Evolutionary conservation across 1,140 invertebrate species (phyloP), one percentile per base, ranked within the genome.

Genomic region (Scaptomyza montana): DNA sequence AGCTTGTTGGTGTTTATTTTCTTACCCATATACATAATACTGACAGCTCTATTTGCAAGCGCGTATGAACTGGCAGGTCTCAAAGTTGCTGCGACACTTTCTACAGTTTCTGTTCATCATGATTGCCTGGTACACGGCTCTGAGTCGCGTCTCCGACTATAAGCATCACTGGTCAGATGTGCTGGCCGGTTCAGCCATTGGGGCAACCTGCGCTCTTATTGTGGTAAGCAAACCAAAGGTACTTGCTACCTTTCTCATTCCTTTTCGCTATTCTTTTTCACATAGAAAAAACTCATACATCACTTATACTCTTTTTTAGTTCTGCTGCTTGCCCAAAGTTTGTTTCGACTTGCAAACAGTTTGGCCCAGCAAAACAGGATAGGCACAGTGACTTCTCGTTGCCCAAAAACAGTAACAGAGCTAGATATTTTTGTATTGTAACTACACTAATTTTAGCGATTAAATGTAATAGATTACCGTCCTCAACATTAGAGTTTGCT

Each of bases 101-200:
- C 89, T 97, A 9, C 97, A 97, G 92, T 95, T 96, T 80, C 46
- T 95, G 1, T 94, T 95, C 33, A 92, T 98, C 41, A 93, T 95
- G 87, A 92, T 97, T 87, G 95, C 97, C 12, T 96, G 96, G 94
- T 96, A 94, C 86, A 97, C 96, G 2, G 96, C 96, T 2, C 94
- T 98, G 92, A 96, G 97, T 3, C 94, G 98, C 25, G 95, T 99
- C 19, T 97, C 97, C 1, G 96, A 99, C 93, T 98, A 99, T 92
- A 99, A 99, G 92, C 98, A 99, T 92, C 98, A 99, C 89, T 98
- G 97, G 91, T 90, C 85, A 73, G 95, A 95, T 92, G 94, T 95
- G 13, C 91, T 95, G 5, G 93, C 93, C 21, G 94, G 94, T 2
- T 93, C 93, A 54, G 70, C 79, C 8, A 93, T 95, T 68, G 94